Evolutionary conservation across 2,888 invertebrate genomes (phyloP), one percentile per base, ranked within the genome.

Genomic region (Tortrix viridana): DNA sequence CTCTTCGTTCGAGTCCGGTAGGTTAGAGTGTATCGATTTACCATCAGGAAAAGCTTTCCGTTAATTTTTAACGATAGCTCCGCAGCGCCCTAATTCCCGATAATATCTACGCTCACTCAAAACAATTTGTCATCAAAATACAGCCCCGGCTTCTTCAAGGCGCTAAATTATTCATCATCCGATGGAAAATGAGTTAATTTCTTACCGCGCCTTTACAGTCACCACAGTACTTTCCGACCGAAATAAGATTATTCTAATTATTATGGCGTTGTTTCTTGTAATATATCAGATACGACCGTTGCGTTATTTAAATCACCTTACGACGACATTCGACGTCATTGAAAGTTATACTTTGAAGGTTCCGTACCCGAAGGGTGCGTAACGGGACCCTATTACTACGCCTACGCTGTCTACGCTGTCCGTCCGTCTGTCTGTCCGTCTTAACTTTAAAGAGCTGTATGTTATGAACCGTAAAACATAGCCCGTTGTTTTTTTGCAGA

Each of bases 31-130:
- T 85, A 89, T 89, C 75, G 89, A 89, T 89, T 91, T 84, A 68
- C 82, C 84, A 90, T 91, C 82, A 89, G 77, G 78, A 63, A 62
- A 77, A 72, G 74, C 73, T 71, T 70, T 72, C 72, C 82, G 82
- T 89, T 83, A 89, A 89, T 89, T 85, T 86, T 90, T 89, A 84
- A 89, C 78, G 82, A 77, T 72, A 73, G 67, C 72, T 74, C 77
- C 78, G 76, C 75, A 74, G 65, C 82, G 80, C 82, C 83, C 81
- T 82, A 82, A 85, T 87, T 81, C 81, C 73, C 83, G 77, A 89
- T 89, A 85, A 87, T 82, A 82, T 82, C 73, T 67, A 14, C n/a
- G 14, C 38, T 38, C 38, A 82, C 79, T 68, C 66, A 53, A 72
- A 74, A 71, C 65, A 67, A 70, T 76, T 77, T 80, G 74, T 79